These are phyloP conservation scores for Drosophila tani DNA, from an alignment of 1,140 invertebrate genomes.

Conservation along the genomic window DNA sequence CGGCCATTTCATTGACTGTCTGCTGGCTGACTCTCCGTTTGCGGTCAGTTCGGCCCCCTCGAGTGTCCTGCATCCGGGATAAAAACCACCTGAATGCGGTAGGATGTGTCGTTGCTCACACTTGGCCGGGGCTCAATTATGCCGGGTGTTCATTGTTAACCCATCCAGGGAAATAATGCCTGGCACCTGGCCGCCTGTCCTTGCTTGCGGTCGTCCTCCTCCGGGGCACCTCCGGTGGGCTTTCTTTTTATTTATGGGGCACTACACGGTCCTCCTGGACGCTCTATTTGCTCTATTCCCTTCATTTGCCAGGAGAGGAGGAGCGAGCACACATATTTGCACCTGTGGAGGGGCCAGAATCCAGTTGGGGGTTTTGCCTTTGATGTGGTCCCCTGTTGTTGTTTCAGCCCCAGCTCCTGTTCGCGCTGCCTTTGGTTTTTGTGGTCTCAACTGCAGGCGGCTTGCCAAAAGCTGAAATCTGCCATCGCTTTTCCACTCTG, in stretches of 20 bases:
- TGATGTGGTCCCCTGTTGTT: slow-evolving; percentile 69
- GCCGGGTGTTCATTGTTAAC: slow-evolving; percentile 48
- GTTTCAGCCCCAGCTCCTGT: slow-evolving; percentile 13
- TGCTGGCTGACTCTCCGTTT: slow-evolving; percentile 16
- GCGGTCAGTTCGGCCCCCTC: slow-evolving; percentile 22
- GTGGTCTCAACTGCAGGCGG: slow-evolving; percentile 57
- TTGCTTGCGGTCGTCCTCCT: slow-evolving; percentile 40
- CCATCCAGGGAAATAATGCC: slow-evolving; percentile 30
- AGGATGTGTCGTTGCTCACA: slow-evolving; percentile 10
- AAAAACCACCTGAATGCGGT: slow-evolving; percentile 21
- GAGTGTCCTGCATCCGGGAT: slow-evolving; percentile 15
- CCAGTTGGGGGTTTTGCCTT: slow-evolving; percentile 27
- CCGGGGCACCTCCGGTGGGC: slow-evolving; percentile 12
- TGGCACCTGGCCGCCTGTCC: background rate
- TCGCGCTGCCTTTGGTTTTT: slow-evolving; percentile 26
- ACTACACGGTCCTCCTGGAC: background rate
- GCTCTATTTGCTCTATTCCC: slow-evolving; percentile 22
- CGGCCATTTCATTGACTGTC: background rate
- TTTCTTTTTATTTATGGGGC: slow-evolving; percentile 63
- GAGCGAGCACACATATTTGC: slow-evolving; percentile 51
- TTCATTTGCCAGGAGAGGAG: slow-evolving; percentile 52
- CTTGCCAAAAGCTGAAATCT: slow-evolving; percentile 47
- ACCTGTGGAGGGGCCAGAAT: slow-evolving; percentile 43
- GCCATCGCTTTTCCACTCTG: slow-evolving; percentile 30
- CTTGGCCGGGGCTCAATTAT: slow-evolving; percentile 49